phyloP scores from a whole-genome alignment of 1,140 invertebrate genomes.

The Diprion similis region DNA sequence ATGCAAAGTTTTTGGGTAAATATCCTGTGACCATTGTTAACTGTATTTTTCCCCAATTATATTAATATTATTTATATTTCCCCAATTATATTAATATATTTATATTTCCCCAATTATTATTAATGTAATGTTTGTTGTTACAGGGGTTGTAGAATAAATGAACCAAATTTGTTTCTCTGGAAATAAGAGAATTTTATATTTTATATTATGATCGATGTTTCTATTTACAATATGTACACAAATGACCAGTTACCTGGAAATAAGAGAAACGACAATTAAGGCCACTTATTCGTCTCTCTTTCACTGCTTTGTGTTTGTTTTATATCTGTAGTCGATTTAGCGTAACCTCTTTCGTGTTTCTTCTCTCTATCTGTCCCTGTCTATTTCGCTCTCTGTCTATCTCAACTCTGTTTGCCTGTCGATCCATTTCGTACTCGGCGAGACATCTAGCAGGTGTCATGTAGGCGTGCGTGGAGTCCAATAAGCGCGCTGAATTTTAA shows the following conservation, averaged over 20 bases:
- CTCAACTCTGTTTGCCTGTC: neutral
- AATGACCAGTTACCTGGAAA: neutral
- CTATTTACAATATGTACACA: neutral
- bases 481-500: neutral
- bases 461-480: neutral
- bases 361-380: no score
- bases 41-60: no score
- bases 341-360: no score
- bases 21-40: no score
- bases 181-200: neutral
- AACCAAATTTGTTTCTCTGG: conserved; percentile 5
- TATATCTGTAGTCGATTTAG: no score
- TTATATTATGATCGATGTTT: neutral
- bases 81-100: no score
- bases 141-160: neutral
- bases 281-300: neutral
- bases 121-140: neutral
- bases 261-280: conserved; percentile 10
- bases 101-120: no score
- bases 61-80: no score
- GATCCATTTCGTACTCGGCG: neutral
- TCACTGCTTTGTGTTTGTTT: no score
- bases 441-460: neutral
- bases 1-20: no score
- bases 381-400: no score